A percentile compares a stretch with the other conserved stretches of the same genome.
These are phyloP conservation scores for Salvator merianae DNA, from an alignment of 2,113 vertebrate species.

Conservation along the genomic window DNA sequence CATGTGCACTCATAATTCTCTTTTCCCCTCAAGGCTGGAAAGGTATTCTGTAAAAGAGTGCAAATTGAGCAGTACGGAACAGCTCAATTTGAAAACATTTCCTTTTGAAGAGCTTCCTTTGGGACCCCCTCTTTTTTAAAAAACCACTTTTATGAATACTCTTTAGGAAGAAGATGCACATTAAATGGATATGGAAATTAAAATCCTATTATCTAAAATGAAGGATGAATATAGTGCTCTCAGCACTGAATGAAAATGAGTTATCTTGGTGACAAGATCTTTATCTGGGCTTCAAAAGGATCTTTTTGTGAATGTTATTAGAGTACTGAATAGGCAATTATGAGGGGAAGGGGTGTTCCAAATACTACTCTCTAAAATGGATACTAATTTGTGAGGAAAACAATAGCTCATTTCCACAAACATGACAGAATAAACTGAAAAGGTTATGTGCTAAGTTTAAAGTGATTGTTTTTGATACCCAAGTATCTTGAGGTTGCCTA, in stretches of 20 bases:
- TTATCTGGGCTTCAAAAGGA: conserved; percentile 18
- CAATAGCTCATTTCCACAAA: neutral
- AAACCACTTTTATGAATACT: conserved; percentile 3
- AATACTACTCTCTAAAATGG: neutral
- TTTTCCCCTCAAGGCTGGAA: neutral
- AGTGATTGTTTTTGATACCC: neutral
- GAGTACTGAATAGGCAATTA: conserved; percentile 10
- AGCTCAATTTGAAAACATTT: neutral
- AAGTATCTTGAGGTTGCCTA: neutral
- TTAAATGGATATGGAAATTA: conserved; percentile 29
- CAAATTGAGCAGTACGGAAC: neutral
- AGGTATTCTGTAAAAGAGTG: neutral
- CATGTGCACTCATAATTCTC: neutral
- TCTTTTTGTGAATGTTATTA: conserved; percentile 17
- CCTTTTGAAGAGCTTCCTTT: neutral
- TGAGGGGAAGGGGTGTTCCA: neutral
- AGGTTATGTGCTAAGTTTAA: neutral
- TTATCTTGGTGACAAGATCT: conserved; percentile 18
- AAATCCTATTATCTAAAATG: conserved; percentile 18
- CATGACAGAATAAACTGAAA: neutral
- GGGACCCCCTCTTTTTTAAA: neutral
- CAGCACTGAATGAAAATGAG: neutral
- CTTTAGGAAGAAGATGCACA: neutral
- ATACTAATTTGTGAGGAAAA: conserved; percentile 11
- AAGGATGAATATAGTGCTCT: conserved; percentile 6